A percentile compares a stretch with the other conserved stretches of the same genome.
These are phyloP conservation scores for Rhagonycha lutea DNA, from an alignment of 2,888 invertebrate genomes.

Conservation along the genomic window DNA sequence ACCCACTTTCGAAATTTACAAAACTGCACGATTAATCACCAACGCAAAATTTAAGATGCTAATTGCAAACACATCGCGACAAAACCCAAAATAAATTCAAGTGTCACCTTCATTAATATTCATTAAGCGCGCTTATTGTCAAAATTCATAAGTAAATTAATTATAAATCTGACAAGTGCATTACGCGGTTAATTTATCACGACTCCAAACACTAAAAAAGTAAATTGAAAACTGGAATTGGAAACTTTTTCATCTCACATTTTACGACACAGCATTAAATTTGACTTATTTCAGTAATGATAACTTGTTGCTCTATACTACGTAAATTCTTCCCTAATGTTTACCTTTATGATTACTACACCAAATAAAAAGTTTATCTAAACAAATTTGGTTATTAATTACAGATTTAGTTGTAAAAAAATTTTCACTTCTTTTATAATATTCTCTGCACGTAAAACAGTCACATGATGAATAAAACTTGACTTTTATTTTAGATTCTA, in stretches of 20 bases:
- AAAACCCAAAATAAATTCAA: neutral
- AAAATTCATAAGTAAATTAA: neutral
- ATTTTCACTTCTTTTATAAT: neutral
- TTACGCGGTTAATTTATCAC: neutral
- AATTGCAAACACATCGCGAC: neutral
- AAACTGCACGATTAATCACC: neutral
- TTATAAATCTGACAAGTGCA: neutral
- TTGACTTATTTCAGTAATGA: neutral
- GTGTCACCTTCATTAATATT: neutral
- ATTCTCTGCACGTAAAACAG: no score
- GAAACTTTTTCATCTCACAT: neutral
- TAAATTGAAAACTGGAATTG: neutral
- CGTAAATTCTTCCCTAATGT: neutral
- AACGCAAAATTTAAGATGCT: neutral
- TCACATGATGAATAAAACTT: neutral
- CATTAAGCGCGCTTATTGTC: neutral
- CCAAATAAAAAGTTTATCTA: neutral
- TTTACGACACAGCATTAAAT: neutral
- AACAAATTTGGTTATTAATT: neutral
- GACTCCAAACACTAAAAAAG: neutral
- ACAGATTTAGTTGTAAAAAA: neutral
- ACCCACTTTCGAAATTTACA: neutral
- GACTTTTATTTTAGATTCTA: no score
- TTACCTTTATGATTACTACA: conserved; percentile 1
- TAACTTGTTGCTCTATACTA: neutral